Conservation (phyloP, 2,888 invertebrate species). For the Eretmocerus hayati region DNA sequence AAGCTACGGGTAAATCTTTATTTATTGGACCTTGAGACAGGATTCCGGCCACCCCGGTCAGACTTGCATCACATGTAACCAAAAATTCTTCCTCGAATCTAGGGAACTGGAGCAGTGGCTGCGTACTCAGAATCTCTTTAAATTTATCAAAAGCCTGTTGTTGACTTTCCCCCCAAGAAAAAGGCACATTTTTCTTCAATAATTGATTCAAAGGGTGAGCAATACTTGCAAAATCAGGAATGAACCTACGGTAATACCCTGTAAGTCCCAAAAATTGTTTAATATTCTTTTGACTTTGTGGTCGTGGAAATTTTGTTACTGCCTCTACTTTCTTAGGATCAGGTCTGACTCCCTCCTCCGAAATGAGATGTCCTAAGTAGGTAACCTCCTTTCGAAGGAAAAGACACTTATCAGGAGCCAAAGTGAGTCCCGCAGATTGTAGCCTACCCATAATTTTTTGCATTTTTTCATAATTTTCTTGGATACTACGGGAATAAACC, state of each 20-base stretch:
- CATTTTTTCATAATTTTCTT: not conserved
- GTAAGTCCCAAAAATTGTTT: not conserved
- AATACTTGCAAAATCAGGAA: not conserved
- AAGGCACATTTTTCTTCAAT: slow-evolving; percentile 1
- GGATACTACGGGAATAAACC: not conserved
- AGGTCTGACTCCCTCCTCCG: not conserved
- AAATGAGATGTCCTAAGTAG: not conserved
- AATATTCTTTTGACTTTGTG: not conserved
- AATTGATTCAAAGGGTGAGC: slow-evolving; percentile 4
- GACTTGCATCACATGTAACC: not conserved
- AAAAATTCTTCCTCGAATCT: not conserved
- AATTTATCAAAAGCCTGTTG: not conserved
- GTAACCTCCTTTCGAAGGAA: not conserved
- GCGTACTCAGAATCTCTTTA: not conserved
- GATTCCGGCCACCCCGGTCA: not conserved
- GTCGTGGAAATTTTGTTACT: not conserved
- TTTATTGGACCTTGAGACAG: not conserved
- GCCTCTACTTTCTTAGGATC: not conserved
- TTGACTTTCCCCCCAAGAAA: not conserved
- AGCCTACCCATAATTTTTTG: not conserved
- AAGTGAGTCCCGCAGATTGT: not conserved
- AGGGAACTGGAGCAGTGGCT: not conserved
- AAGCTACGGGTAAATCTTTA: not conserved
- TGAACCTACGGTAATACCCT: slow-evolving; percentile 10
- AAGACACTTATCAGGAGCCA: not conserved